These are phyloP conservation scores for Muscicapa adusta DNA, from an alignment of 2,113 vertebrate species.

Conservation along the genomic window DNA sequence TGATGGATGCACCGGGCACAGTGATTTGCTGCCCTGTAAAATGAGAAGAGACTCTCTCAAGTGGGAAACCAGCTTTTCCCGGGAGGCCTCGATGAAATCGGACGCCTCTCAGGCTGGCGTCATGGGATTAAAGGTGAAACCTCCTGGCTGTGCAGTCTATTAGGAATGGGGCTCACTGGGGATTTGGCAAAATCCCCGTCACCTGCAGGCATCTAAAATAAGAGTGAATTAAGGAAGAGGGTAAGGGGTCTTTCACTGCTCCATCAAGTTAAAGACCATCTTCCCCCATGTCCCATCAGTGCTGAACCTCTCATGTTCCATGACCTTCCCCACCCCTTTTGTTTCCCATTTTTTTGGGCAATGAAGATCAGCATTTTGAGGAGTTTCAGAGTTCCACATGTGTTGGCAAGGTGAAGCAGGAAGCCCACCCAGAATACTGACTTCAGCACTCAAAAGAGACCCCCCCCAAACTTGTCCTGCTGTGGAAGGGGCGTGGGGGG, in stretches of 20 bases:
- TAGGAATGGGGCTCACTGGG: neutral
- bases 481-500: too few relatives aligned
- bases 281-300: too few relatives aligned
- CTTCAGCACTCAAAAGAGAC: neutral
- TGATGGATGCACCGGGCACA: neutral
- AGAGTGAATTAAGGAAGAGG: neutral
- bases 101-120: neutral
- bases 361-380: neutral
- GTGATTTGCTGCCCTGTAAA: neutral
- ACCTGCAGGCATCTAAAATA: neutral
- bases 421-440: neutral
- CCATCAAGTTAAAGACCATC: neutral
- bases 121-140: constrained; percentile 24
- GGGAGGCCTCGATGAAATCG: neutral
- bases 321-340: neutral
- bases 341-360: neutral
- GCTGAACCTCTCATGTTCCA: accelerated
- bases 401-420: accelerated
- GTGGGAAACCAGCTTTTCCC: neutral
- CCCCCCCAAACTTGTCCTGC: neutral
- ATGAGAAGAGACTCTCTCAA: neutral
- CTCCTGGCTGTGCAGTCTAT: neutral
- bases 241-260: neutral
- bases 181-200: neutral
- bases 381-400: neutral